Evolutionary conservation across 2,888 invertebrate species (phyloP), one percentile per base, ranked within the genome.

Genomic region (Rhamnusium bicolor): DNA sequence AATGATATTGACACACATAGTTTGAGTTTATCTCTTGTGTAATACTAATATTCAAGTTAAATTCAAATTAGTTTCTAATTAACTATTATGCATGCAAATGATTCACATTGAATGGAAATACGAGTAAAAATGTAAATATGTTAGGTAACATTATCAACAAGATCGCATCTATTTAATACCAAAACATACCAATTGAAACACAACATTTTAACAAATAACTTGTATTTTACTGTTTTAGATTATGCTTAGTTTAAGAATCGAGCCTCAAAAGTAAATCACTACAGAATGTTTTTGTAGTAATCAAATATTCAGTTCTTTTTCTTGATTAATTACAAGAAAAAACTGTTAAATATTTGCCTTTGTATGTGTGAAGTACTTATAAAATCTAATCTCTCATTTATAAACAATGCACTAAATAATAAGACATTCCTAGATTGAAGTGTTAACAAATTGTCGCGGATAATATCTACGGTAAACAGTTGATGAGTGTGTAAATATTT

Each of bases 401-500:
- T 40, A 40, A 24, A 2, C 1, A 4, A 40, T n/a, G 40, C n/a
- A 2, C n/a, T n/a, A 14, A 40, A n/a, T 10, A 2, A 12, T 32
- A 40, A n/a, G 40, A 40, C n/a, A 14, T n/a, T 2, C n/a, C n/a
- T 2, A n/a, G 2, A n/a, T 40, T 40, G 40, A 40, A 40, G 40
- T 40, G 40, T 40, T n/a, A 40, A 40, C n/a, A 40, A 6, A 40
- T n/a, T n/a, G 40, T 40, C 4, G n/a, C n/a, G n/a, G n/a, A 14
- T 40, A 40, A 40, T 12, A 40, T n/a, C 1, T 40, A 40, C 40
- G 12, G 2, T 4, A 40, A 40, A 40, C 40, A 40, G 2, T 40
- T n/a, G 24, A 19, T 47, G 21, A 7, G n/a, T 62, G 18, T 47
- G 40, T 24, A 32, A 56, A 40, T 47, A 29, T 60, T 90, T 89